These are phyloP conservation scores for Brevimyrus niger DNA, from an alignment of 2,113 vertebrate genomes.

Conservation along the genomic window DNA sequence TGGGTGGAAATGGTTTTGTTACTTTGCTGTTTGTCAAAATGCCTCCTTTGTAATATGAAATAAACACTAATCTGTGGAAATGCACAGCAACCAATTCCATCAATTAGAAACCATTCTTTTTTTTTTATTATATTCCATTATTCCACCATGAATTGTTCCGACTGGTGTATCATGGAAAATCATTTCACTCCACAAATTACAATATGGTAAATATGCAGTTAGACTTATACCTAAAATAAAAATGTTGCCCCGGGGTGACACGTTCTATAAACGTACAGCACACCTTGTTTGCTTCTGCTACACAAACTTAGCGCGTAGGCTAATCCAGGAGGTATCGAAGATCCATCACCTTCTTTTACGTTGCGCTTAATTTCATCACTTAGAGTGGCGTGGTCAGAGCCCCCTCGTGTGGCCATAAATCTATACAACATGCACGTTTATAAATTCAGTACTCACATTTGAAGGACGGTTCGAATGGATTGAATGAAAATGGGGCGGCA, in stretches of 20 bases:
- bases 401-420: constrained; percentile 6
- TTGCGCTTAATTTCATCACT: neutral
- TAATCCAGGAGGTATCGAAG: neutral
- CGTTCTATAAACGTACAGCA: neutral
- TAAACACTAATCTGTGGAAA: neutral
- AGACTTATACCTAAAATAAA: neutral
- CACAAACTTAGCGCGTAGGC: neutral
- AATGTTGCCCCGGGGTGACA: neutral
- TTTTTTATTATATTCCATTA: neutral
- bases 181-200: neutral
- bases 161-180: neutral
- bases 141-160: neutral
- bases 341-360: neutral
- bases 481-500: neutral
- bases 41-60: neutral
- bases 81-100: neutral
- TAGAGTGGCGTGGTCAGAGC: neutral
- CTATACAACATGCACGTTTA: neutral
- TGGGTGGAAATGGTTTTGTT: neutral
- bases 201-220: neutral
- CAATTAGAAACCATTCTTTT: neutral
- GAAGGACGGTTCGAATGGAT: neutral
- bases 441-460: neutral
- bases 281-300: neutral
- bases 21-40: neutral